Evolutionary conservation across 2,888 invertebrate genomes (phyloP).

Genomic region (Halocaridina rubra): DNA sequence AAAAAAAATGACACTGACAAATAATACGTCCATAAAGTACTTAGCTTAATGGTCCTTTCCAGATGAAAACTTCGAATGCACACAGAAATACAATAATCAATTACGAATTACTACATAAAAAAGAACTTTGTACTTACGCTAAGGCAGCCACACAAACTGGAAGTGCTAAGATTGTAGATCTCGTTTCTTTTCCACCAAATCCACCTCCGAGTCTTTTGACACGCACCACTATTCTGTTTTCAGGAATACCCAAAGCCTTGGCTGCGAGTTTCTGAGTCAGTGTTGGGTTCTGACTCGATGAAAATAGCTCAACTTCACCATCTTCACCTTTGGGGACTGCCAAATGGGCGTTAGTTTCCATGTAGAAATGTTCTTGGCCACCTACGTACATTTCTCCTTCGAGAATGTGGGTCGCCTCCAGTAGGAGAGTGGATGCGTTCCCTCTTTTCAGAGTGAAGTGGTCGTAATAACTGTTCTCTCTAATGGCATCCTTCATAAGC

Average conservation of each 20-base stretch:
- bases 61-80: too few species aligned
- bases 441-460: slow-evolving; percentile 73
- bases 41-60: too few species aligned
- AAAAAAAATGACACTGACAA: too few species aligned
- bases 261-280: slow-evolving; percentile 76
- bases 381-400: slow-evolving; percentile 85
- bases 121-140: slow-evolving; percentile 69
- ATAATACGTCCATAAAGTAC: too few species aligned
- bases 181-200: slow-evolving; percentile 94
- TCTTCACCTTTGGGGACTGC: slow-evolving; percentile 73
- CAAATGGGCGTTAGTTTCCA: slow-evolving; percentile 79
- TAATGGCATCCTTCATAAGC: slow-evolving; percentile 15
- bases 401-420: slow-evolving; percentile 77
- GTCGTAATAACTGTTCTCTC: slow-evolving; percentile 61
- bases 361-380: slow-evolving; percentile 96
- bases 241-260: slow-evolving; percentile 78
- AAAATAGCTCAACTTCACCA: slow-evolving; percentile 80
- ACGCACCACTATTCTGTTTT: slow-evolving; percentile 76
- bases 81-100: too few species aligned
- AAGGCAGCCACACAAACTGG: slow-evolving; percentile 86
- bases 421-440: slow-evolving; percentile 77
- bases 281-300: slow-evolving; percentile 85
- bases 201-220: slow-evolving; percentile 93
- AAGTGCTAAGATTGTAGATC: slow-evolving; percentile 76
- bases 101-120: too few species aligned